These are phyloP conservation scores for Epistrophella euchroma DNA, from an alignment of 2,888 invertebrate species.

Conservation along the genomic window DNA sequence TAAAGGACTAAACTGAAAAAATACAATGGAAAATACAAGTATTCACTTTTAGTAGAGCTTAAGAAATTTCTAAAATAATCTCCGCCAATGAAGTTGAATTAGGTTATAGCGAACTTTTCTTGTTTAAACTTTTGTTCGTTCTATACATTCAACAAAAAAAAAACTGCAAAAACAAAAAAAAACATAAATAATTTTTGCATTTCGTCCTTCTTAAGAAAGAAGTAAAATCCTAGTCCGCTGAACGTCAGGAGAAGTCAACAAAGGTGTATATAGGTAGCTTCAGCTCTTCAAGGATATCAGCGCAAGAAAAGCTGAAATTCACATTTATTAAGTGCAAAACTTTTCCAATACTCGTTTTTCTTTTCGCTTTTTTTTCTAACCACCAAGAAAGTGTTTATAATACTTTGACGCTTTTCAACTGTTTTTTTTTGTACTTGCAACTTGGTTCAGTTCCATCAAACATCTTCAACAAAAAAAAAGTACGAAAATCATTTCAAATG, in stretches of 20 bases:
- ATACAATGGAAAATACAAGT: constrained; percentile 12
- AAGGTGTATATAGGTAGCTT: constrained; percentile 20
- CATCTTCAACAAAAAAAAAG: background rate
- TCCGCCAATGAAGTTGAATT: constrained; percentile 67
- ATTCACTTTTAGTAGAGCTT: constrained; percentile 63
- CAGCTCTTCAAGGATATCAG: constrained; percentile 36
- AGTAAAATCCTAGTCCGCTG: constrained; percentile 1
- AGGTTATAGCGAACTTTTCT: constrained; percentile 72
- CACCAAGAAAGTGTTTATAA: constrained; percentile 42
- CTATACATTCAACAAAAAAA: background rate
- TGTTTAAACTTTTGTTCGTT: constrained; percentile 70
- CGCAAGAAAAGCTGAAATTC: constrained; percentile 44
- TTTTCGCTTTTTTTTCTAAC: background rate
- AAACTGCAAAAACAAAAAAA: background rate
- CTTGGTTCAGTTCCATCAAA: constrained; percentile 25
- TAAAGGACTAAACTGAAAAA: constrained; percentile 17
- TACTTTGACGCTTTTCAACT: constrained; percentile 11
- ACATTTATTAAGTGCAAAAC: constrained; percentile 76
- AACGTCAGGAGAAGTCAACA: constrained; percentile 48
- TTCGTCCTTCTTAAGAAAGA: constrained; percentile 15
- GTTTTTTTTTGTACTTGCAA: background rate
- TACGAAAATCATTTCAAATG: constrained; percentile 67
- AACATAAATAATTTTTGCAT: constrained; percentile 23
- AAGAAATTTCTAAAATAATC: constrained; percentile 65
- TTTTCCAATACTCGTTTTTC: constrained; percentile 70